These are phyloP conservation scores for Ichneumon xanthorius DNA, from an alignment of 2,888 invertebrate species.

Conservation along the genomic window DNA sequence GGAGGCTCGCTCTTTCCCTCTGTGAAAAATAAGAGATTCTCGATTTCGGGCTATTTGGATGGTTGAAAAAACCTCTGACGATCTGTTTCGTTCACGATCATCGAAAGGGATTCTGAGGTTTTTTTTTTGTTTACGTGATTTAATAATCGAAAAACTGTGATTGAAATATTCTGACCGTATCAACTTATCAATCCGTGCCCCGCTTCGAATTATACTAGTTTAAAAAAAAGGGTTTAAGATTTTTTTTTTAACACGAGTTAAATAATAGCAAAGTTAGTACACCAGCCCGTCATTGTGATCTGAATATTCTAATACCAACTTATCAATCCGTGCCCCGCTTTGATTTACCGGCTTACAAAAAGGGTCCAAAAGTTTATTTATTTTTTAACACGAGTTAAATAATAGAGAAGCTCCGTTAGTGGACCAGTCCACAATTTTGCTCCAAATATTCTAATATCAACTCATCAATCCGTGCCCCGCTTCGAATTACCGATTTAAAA, in stretches of 20 bases:
- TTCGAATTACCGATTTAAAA: not conserved
- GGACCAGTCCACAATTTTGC: not conserved
- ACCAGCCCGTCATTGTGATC: not conserved
- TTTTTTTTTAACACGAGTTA: not conserved
- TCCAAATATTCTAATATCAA: not conserved
- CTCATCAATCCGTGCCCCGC: not conserved
- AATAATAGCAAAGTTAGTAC: not conserved
- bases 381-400: not conserved
- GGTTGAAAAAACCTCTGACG: not conserved
- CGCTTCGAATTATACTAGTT: not conserved
- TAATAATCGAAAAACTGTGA: not conserved
- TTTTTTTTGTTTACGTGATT: not conserved
- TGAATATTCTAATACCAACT: not conserved
- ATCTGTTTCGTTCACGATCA: not conserved
- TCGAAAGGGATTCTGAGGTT: not conserved
- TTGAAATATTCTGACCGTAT: not conserved
- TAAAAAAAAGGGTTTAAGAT: no score
- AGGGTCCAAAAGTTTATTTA: not conserved
- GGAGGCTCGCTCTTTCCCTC: constrained; percentile 80
- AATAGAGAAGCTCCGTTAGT: not conserved
- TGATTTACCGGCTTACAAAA: no score
- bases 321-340: no score
- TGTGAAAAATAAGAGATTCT: constrained; percentile 65
- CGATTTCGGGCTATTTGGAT: not conserved
- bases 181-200: no score